Conservation (phyloP, 2,113 vertebrate species). For the Onychorhynchus coronatus region DNA sequence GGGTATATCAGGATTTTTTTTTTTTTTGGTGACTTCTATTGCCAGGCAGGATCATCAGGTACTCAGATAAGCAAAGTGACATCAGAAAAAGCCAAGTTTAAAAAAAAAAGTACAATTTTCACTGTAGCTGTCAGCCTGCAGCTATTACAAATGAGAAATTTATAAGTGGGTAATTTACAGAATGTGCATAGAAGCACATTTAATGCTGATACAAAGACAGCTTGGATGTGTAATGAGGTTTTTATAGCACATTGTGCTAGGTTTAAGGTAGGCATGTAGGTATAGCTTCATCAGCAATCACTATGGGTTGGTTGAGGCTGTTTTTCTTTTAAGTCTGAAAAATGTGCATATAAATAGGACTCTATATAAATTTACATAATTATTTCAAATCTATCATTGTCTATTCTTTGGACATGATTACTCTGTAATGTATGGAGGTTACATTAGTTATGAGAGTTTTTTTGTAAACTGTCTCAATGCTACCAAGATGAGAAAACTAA, state of each 20-base stretch:
- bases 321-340: slow-evolving; percentile 40
- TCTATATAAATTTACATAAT: slow-evolving; percentile 44
- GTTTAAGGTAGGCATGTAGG: slow-evolving; percentile 42
- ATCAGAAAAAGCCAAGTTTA: neutral
- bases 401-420: slow-evolving; percentile 23
- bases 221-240: slow-evolving; percentile 68
- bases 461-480: neutral
- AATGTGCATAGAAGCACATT: slow-evolving; percentile 7
- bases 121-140: slow-evolving; percentile 23
- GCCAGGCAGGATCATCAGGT: neutral
- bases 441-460: neutral
- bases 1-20: neutral
- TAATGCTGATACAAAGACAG: slow-evolving; percentile 69
- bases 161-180: slow-evolving; percentile 66
- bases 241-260: slow-evolving; percentile 63
- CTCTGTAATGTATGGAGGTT: neutral
- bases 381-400: slow-evolving; percentile 57
- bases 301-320: neutral
- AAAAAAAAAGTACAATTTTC: neutral
- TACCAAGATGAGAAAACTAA: slow-evolving; percentile 32
- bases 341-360: slow-evolving; percentile 50
- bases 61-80: slow-evolving; percentile 5
- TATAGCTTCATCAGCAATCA: slow-evolving; percentile 68
- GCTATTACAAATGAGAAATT: slow-evolving; percentile 72
- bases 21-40: neutral